Evolutionary conservation across 1,140 invertebrate genomes (phyloP).

Genomic region (Ylistrum balloti): DNA sequence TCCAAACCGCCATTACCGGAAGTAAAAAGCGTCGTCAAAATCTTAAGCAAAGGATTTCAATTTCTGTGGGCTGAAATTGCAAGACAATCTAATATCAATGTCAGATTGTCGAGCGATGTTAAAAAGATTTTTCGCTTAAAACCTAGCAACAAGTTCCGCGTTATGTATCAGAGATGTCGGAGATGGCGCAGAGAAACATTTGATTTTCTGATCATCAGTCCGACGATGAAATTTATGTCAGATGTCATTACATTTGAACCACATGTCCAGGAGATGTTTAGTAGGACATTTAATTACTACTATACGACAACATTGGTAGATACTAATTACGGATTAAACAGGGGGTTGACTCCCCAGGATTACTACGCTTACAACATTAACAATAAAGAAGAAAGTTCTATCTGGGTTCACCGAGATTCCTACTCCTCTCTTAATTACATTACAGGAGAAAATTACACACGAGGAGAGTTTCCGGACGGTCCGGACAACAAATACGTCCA

Average conservation of each 20-base stretch:
- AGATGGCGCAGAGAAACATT: not conserved
- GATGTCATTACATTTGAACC: conserved; percentile 8
- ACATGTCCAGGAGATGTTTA: conserved; percentile 40
- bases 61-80: conserved; percentile 26
- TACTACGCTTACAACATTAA: not conserved
- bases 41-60: conserved; percentile 45
- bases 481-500: not conserved
- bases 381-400: not conserved
- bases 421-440: conserved; percentile 9
- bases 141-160: not conserved
- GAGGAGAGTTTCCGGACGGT: not conserved
- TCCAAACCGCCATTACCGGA: not conserved
- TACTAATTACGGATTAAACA: not conserved
- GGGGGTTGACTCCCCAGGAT: not conserved
- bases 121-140: not conserved
- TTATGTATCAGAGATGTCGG: not conserved
- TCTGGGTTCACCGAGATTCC: not conserved
- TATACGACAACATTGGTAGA: conserved; percentile 42
- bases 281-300: not conserved
- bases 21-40: conserved; percentile 1
- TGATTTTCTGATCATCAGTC: conserved; percentile 45
- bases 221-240: conserved; percentile 43
- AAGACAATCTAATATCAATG: not conserved
- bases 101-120: conserved; percentile 10
- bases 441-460: not conserved